Base-by-base conservation (phyloP, 2,113 vertebrate genomes). In the Lates calcarifer region DNA sequence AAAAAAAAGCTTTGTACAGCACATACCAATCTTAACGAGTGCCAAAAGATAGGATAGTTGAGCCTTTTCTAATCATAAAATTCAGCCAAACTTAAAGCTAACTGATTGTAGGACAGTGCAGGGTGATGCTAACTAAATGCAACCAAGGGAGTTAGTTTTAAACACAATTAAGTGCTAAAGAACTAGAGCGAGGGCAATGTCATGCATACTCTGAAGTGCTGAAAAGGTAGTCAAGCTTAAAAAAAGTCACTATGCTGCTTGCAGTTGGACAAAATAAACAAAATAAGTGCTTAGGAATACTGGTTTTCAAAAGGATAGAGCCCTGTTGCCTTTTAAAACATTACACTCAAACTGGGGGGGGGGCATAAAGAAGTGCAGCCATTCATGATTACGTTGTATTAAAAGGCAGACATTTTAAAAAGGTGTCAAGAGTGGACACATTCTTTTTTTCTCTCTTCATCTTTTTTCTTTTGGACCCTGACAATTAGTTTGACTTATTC, bases 1-100 rank as follows among this genome's bases (percentile, higher is more conserved):
- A 95, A 95, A 94, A 93, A 93, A 95, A 98, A 98, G 97, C 96
- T 98, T 98, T 98, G 95, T 98, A 98, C 97, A 98, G 97, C 97
- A 97, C 96, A 97, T 97, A 97, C 93, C 95, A 95, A 95, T 96
- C 95, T 96, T 96, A 96, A 96, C 93, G 93, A 97, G 97, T 95
- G 94, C 93, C 92, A 93, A 92, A 87, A 91, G 67, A 93, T 90
- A 95, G 89, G 79, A 92, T 81, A 92, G 88, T 89, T 94, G 96
- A 96, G 96, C 94, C 95, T 94, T 90, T 90, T 87, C 80, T 87
- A 85, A 91, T 90, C 94, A 95, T 95, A 95, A 95, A 96, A 96
- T 89, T 95, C 91, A 96, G 95, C 81, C 91, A 92, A 90, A 95
- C 71, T 86, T 95, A 95, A 93, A 94, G 93, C 93, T 74, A 86